These are phyloP conservation scores for Orchesella cincta DNA, from an alignment of 1,140 invertebrate genomes.

Conservation along the genomic window DNA sequence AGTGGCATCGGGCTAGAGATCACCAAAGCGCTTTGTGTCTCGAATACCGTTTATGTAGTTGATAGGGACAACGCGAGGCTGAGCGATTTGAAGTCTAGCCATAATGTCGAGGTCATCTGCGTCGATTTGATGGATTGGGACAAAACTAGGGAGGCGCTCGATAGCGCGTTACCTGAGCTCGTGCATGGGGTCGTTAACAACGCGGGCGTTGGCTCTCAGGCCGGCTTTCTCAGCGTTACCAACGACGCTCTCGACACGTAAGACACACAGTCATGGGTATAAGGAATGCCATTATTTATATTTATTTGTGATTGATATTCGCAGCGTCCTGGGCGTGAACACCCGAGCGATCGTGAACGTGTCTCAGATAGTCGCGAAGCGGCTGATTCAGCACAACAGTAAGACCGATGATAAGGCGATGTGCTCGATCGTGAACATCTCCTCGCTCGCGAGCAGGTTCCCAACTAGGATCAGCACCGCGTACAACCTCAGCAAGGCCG, in stretches of 20 bases:
- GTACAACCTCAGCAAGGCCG: constrained; percentile 40
- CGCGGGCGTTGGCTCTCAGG: not conserved
- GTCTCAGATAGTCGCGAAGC: constrained; percentile 56
- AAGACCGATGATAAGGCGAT: constrained; percentile 45
- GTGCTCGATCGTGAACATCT: constrained; percentile 60
- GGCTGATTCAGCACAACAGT: constrained; percentile 52
- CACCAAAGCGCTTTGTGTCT: not conserved
- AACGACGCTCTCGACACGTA: not conserved
- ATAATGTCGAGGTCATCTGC: not conserved
- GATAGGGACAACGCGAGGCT: not conserved
- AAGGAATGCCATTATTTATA: not conserved
- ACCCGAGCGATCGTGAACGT: constrained; percentile 59
- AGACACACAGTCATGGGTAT: not conserved
- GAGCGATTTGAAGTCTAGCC: not conserved
- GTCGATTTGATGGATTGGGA: not conserved
- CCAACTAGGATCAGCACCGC: constrained; percentile 52
- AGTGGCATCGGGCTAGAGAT: not conserved
- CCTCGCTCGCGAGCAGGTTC: constrained; percentile 53
- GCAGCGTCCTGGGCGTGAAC: constrained; percentile 54
- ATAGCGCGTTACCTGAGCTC: not conserved
- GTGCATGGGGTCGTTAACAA: constrained; percentile 15
- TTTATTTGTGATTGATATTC: not conserved
- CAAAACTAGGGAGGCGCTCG: not conserved
- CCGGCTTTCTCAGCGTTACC: not conserved
- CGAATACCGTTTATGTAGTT: not conserved